Percentiles rank a stretch among this genome's conserved stretches.
phyloP scores from a whole-genome alignment of 2,113 vertebrate species.

The Leuciscus idus region DNA sequence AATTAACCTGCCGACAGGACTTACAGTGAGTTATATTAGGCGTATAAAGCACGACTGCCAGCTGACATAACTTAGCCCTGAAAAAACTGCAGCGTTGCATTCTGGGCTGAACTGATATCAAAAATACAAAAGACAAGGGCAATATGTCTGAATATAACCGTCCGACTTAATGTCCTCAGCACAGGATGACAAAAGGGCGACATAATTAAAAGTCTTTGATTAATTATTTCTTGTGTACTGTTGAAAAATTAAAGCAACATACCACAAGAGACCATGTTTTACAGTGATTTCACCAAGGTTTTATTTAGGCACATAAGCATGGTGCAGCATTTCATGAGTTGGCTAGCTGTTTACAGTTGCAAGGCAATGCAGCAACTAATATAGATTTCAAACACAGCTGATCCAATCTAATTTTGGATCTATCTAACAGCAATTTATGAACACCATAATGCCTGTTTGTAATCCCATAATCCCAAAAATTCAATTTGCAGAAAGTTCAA shows the following conservation, averaged over 20 bases:
- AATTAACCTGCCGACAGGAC: conserved; percentile 49
- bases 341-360: not conserved
- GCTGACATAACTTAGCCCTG: not conserved
- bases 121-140: conserved; percentile 27
- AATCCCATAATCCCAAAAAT: conserved; percentile 19
- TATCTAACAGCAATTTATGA: not conserved
- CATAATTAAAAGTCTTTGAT: not conserved
- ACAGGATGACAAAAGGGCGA: not conserved
- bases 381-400: conserved; percentile 2
- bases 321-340: not conserved
- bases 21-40: conserved; percentile 1
- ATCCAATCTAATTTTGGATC: not conserved
- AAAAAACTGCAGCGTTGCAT: conserved; percentile 38
- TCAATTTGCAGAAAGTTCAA: not conserved
- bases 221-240: not conserved
- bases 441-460: not conserved
- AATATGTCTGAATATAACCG: not conserved
- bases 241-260: not conserved
- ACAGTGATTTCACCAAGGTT: not conserved
- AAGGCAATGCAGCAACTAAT: not conserved
- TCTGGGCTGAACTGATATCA: conserved; percentile 39
- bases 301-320: not conserved
- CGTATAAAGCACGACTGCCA: conserved; percentile 8
- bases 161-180: not conserved
- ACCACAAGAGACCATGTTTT: not conserved